Base-by-base conservation (phyloP, 2,113 vertebrate genomes). In the Columbina picui region DNA sequence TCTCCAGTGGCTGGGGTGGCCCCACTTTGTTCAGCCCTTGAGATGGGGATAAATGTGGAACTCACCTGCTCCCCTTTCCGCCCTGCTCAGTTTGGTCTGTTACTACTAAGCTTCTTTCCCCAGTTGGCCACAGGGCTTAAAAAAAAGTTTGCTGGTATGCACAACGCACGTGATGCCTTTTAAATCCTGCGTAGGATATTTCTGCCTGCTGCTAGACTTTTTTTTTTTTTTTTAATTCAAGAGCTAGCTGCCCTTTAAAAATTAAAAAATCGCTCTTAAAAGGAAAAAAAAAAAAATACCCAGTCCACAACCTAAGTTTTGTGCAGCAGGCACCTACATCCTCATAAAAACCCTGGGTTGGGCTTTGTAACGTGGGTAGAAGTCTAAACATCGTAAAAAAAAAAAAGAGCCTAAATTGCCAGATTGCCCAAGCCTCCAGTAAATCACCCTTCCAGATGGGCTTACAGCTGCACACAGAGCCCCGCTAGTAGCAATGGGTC, bases 391-490 rank as follows among this genome's bases (percentile, higher is more conserved):
- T 94, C 5, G 0, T 93, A 87, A 95, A 96, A 71, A 88, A 87
- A 95, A 96, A 71, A 88, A 71, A 26, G 38, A 86, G 73, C 68
- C 80, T 92, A 81, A 93, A 93, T 84, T 93, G 73, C 96, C 95
- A 95, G 94, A 94, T 65, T 93, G 88, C 86, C 76, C 56, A 78
- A 93, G 39, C 52, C 52, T 86, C 86, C 52, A 74, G 76, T 92
- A 97, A 95, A 97, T 95, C 95, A 90, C 94, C 84, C 95, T 86
- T 95, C 94, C 95, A 97, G 96, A 96, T 97, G 94, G 83, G 87
- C 87, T 88, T 43, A 78, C 1, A 43, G n/a, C 83, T 71, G 79
- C 69, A 71, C 69, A 60, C 22, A 68, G 68, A 81, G 52, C 56
- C 52, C 76, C 2, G 20, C 60, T 60, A 68, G 76, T 36, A 81